Evolutionary conservation across 2,113 vertebrate species (phyloP), one percentile per base, ranked within the genome.

Genomic region (Aptenodytes patagonicus): DNA sequence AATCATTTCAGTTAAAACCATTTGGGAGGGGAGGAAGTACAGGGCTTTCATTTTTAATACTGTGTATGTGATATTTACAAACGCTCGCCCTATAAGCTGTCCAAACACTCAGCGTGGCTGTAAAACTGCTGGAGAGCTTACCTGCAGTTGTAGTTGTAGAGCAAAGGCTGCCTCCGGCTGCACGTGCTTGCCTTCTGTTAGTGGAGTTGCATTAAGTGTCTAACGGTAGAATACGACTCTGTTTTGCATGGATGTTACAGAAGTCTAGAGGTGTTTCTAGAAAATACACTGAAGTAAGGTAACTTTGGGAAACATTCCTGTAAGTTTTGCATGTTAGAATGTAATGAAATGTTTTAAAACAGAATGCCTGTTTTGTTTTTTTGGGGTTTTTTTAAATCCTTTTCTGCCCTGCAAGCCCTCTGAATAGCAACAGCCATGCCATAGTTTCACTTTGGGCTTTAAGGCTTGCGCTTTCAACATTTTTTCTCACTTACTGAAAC

Each of bases 71-170:
- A 11, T 82, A 40, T 61, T 65, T 78, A 13, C 51, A 36, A 89
- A 16, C 0, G 0, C 46, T 93, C 0, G 0, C 80, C 61, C 42
- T 62, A 38, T 73, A 52, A 88, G 31, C 75, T 92, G 42, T 40
- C n/a, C 3, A 10, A 83, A 40, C n/a, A 3, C 36, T 42, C 0
- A 0, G 20, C 0, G 0, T 60, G 75, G 42, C 64, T 88, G 16
- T 81, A 12, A 32, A 88, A 22, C 38, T 64, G 42, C 76, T 47
- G 54, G 65, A 57, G 44, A 82, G 64, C 34, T 83, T 69, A 28
- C 54, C 51, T 83, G 44, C 49, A 42, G 71, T 2, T 4, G 36
- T 4, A 69, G 64, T 32, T 47, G 5, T 12, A 14, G 76, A 83
- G 72, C 38, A 89, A 87, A 81, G 83, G 68, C 90, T 93, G 73